Evolutionary conservation across 92 coral and sea anemone genomes (phyloP), one percentile per base, ranked within the genome.

Genomic region (Palythoa grandis): DNA sequence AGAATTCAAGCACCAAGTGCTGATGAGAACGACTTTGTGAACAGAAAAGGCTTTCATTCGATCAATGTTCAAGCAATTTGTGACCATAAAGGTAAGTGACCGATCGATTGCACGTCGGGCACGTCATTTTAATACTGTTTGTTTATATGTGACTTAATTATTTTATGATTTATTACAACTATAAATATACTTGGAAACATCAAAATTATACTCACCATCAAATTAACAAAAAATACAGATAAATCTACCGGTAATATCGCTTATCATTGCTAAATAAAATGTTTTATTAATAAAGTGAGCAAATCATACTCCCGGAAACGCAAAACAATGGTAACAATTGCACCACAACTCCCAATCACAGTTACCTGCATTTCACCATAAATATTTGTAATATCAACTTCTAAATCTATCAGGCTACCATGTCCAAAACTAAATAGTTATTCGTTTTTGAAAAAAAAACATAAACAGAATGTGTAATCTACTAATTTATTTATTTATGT

Each of bases 21-120:
- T 0, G 47, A 38, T 43, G 53, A 71, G 23, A 3, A 40, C 16
- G 76, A 71, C 22, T 71, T 2, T 13, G 76, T 71, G 23, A 71
- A 16, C 52, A 37, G 53, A 38, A 71, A 71, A 29, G 76, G 52
- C 7, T 71, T 39, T 15, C 50, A 71, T 38, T 71, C 76, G 52
- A 71, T 39, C 43, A 71, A 71, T 71, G 76, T 71, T 13, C 43
- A 71, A 35, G 76, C 16, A 2, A 19, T 71, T 71, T 71, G 48
- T n/a, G 10, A 37, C 19, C 48, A 9, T 37, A 13, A 70, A 70
- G 48, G 48, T 70, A 29, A 8, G 63, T 52, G 63, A 57, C 15
- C 1, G 17, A 57, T 10, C 1, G 0, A 57, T 57, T 2, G 4
- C 63, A 13, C 13, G 15, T 57, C 17, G 7, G 0, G 4, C 63